phyloP scores from a whole-genome alignment of 1,140 invertebrate genomes.

The Archivesica marissinica region DNA sequence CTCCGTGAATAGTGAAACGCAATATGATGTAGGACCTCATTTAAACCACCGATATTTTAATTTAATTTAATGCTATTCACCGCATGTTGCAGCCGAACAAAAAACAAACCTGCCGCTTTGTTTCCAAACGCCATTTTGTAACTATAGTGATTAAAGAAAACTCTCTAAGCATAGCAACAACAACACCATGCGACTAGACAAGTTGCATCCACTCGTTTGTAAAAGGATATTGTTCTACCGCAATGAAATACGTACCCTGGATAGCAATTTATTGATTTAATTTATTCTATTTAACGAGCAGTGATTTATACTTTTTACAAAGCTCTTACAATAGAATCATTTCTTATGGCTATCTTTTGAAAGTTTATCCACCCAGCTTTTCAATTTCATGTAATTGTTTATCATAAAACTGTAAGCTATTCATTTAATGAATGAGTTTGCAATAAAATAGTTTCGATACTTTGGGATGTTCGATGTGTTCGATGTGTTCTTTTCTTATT shows the following conservation, averaged over 20 bases:
- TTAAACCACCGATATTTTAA: too few species aligned
- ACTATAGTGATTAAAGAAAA: background rate
- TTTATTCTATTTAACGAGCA: slow-evolving; percentile 6
- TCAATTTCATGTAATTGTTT: slow-evolving; percentile 14
- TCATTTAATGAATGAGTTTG: background rate
- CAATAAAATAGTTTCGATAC: background rate
- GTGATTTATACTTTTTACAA: background rate
- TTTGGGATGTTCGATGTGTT: background rate
- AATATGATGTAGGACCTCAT: too few species aligned
- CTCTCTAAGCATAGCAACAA: background rate
- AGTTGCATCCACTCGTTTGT: background rate
- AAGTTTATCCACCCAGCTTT: slow-evolving; percentile 15
- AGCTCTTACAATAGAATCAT: slow-evolving; percentile 8
- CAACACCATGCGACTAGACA: background rate
- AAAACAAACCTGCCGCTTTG: background rate
- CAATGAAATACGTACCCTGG: background rate
- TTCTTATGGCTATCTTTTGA: slow-evolving; percentile 18
- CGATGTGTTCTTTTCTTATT: background rate
- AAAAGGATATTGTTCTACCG: background rate
- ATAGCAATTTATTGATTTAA: background rate
- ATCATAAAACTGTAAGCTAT: background rate
- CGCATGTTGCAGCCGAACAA: background rate
- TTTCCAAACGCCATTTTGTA: background rate
- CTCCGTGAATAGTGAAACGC: too few species aligned
- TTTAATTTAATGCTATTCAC: background rate